phyloP scores from a whole-genome alignment of 2,888 invertebrate species.

The Callyntrura guangdongensis region DNA sequence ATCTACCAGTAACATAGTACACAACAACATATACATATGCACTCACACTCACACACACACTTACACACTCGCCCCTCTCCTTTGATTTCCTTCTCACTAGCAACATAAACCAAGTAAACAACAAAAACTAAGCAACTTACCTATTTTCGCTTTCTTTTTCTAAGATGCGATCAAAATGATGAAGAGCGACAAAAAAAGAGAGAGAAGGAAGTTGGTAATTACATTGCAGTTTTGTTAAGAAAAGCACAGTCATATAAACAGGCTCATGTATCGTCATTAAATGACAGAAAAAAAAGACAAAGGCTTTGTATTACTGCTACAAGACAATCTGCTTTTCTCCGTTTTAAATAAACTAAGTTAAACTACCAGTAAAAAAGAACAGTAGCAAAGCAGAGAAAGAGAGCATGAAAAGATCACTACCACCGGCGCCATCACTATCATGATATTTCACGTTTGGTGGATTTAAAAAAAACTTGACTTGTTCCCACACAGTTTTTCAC shows the following conservation, averaged over 20 bases:
- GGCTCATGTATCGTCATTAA: not conserved
- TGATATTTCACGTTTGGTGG: not conserved
- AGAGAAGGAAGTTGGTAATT: slow-evolving; percentile 24
- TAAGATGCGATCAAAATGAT: not conserved
- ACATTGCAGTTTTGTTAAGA: slow-evolving; percentile 38
- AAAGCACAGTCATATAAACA: slow-evolving; percentile 8
- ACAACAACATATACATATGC: not conserved
- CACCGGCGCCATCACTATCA: not conserved
- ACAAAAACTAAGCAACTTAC: not conserved
- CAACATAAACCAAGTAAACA: not conserved
- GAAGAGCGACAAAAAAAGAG: not conserved
- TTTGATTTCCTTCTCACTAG: not conserved
- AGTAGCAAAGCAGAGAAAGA: not conserved
- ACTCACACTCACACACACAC: not conserved
- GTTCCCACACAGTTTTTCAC: slow-evolving; percentile 24
- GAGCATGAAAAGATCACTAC: slow-evolving; percentile 9
- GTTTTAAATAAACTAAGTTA: not conserved
- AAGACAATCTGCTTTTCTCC: not conserved
- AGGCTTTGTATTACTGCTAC: not conserved
- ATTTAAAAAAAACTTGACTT: slow-evolving; percentile 16
- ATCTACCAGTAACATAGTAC: not conserved
- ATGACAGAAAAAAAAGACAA: not conserved
- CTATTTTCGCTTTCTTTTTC: not conserved
- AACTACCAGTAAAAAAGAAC: not conserved
- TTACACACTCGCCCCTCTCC: too few relatives aligned